Conservation (phyloP, 1,140 invertebrate genomes). For the Cepaea nemoralis region DNA sequence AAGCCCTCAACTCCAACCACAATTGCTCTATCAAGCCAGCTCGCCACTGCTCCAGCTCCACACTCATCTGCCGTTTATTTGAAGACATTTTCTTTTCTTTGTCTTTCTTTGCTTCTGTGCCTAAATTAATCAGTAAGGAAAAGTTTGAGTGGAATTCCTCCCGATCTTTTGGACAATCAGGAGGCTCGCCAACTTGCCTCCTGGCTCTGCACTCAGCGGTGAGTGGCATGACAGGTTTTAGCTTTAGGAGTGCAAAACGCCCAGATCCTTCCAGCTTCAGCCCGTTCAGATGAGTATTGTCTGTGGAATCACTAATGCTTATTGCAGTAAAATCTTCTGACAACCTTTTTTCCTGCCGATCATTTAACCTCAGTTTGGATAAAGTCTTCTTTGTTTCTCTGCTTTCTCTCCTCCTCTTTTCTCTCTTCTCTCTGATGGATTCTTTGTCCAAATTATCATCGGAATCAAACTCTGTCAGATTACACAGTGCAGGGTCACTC, state of each 20-base stretch:
- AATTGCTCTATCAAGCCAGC: constrained; percentile 89
- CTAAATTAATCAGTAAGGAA: constrained; percentile 81
- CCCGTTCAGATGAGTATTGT: constrained; percentile 1
- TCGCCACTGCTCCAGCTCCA: constrained; percentile 87
- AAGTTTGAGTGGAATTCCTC: constrained; percentile 80
- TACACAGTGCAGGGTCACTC: constrained; percentile 55
- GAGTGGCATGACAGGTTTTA: constrained; percentile 44
- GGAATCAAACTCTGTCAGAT: constrained; percentile 58
- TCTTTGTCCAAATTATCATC: constrained; percentile 62
- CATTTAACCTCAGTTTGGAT: constrained; percentile 57
- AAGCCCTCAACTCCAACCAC: constrained; percentile 90
- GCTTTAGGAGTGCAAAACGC: constrained; percentile 28
- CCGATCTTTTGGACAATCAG: constrained; percentile 73
- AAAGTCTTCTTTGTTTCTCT: constrained; percentile 49
- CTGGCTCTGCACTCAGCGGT: constrained; percentile 48
- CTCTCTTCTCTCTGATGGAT: constrained; percentile 51
- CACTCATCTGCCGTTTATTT: constrained; percentile 78
- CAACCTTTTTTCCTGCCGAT: constrained; percentile 56
- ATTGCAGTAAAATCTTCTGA: constrained; percentile 54
- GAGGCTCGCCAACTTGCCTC: constrained; percentile 47
- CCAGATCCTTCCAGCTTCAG: constrained; percentile 32
- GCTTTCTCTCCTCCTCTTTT: constrained; percentile 49
- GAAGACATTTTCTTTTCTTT: constrained; percentile 59
- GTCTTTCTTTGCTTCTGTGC: constrained; percentile 76
- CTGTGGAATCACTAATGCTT: neutral